phyloP scores from a whole-genome alignment of 2,888 invertebrate genomes.

The Xestoiulus laeticollis region DNA sequence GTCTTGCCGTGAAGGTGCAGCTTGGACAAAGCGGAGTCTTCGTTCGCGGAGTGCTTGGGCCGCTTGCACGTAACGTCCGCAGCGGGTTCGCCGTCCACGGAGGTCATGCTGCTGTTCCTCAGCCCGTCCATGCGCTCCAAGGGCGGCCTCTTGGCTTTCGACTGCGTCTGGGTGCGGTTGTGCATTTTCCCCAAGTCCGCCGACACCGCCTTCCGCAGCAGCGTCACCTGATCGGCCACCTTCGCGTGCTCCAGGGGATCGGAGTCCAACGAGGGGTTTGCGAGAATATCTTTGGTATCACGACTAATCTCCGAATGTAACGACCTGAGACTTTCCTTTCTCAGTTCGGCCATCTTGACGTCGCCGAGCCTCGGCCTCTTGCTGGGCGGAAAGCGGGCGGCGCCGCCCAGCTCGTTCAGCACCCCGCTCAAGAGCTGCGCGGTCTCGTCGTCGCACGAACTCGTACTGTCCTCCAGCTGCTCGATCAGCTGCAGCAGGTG shows the following conservation, averaged over 20 bases:
- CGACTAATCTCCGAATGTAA: constrained; percentile 16
- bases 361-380: constrained; percentile 44
- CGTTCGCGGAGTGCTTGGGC: not conserved
- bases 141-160: constrained; percentile 53
- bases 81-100: constrained; percentile 40
- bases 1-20: not conserved
- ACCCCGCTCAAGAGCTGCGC: not conserved
- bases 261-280: constrained; percentile 27
- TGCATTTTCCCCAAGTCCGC: not conserved
- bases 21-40: not conserved
- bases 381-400: not conserved
- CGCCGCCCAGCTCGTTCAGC: not conserved
- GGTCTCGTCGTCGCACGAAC: constrained; percentile 58
- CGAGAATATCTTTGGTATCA: constrained; percentile 42
- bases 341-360: constrained; percentile 23
- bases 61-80: not conserved
- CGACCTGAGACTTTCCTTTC: constrained; percentile 27
- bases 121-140: constrained; percentile 51
- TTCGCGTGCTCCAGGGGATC: not conserved
- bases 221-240: not conserved
- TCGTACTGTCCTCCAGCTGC: constrained; percentile 61
- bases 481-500: constrained; percentile 62
- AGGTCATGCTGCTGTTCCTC: constrained; percentile 30
- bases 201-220: not conserved
- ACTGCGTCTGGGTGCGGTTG: not conserved